A percentile compares a stretch with the other conserved stretches of the same genome.
phyloP scores from a whole-genome alignment of 2,797 vertebrate species.

The Myotis pilosus region DNA sequence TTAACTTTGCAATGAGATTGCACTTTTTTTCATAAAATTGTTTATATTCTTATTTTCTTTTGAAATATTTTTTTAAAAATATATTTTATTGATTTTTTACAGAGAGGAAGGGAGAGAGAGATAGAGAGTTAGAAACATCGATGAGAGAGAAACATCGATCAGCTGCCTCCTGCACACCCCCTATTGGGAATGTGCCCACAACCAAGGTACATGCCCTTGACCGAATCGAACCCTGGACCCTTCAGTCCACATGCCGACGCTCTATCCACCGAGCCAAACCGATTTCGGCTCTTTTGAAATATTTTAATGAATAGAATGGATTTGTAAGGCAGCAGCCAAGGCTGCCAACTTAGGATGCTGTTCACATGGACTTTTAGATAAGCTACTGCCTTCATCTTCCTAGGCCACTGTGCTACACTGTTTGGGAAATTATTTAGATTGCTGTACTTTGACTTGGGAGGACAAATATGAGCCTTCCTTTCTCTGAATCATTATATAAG shows the following conservation, averaged over 20 bases:
- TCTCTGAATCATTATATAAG: neutral
- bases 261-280: no score
- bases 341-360: neutral
- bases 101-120: no score
- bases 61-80: slow-evolving; percentile 37
- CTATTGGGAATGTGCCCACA: no score
- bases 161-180: no score
- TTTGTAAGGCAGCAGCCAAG: neutral
- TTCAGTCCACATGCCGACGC: no score
- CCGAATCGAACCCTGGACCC: no score
- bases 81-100: no score
- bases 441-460: neutral
- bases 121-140: no score
- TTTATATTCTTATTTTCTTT: slow-evolving; percentile 39
- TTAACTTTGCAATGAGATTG: neutral
- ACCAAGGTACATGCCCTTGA: no score
- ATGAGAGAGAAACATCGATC: no score
- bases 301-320: slow-evolving; percentile 22
- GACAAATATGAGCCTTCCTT: neutral
- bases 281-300: slow-evolving; percentile 42
- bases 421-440: slow-evolving; percentile 36
- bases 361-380: neutral
- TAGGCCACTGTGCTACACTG: neutral
- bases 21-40: neutral
- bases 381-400: slow-evolving; percentile 44